Percentiles rank a stretch among this genome's conserved stretches.
Conservation (phyloP, 2,113 vertebrate species). For the Otis tarda region DNA sequence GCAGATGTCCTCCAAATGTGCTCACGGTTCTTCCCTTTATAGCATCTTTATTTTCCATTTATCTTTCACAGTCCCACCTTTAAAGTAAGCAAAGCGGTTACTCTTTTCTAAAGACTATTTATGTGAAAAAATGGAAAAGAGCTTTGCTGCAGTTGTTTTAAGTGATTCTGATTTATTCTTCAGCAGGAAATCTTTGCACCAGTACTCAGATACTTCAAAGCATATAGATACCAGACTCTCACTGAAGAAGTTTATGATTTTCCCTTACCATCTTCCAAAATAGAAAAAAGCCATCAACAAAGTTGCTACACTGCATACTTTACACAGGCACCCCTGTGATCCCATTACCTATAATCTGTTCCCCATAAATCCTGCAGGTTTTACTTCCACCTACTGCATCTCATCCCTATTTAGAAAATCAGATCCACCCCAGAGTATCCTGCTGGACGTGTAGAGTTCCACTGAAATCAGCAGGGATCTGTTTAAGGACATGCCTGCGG, state of each 20-base stretch:
- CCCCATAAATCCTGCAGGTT: background rate
- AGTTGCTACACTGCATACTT: background rate
- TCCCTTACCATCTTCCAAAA: background rate
- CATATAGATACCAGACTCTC: background rate
- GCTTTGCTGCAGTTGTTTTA: background rate
- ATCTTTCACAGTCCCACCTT: background rate
- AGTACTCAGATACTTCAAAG: background rate
- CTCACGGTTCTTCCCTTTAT: background rate
- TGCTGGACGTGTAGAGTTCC: background rate
- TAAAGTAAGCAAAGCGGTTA: background rate
- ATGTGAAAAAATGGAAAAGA: background rate
- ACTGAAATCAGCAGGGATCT: conserved; percentile 48
- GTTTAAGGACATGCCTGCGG: conserved; percentile 45
- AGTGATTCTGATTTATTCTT: background rate
- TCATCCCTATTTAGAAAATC: conserved; percentile 33
- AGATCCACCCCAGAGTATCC: conserved; percentile 11
- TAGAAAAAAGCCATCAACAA: background rate
- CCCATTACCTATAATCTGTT: background rate
- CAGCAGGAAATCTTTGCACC: background rate
- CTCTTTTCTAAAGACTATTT: background rate
- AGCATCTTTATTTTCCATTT: conserved; percentile 9
- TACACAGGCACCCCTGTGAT: background rate
- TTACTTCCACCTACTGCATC: background rate
- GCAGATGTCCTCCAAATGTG: conserved; percentile 18
- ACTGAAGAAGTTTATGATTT: background rate